Evolutionary conservation across 1,140 invertebrate genomes (phyloP).

Genomic region (Harpegnathos saltator): DNA sequence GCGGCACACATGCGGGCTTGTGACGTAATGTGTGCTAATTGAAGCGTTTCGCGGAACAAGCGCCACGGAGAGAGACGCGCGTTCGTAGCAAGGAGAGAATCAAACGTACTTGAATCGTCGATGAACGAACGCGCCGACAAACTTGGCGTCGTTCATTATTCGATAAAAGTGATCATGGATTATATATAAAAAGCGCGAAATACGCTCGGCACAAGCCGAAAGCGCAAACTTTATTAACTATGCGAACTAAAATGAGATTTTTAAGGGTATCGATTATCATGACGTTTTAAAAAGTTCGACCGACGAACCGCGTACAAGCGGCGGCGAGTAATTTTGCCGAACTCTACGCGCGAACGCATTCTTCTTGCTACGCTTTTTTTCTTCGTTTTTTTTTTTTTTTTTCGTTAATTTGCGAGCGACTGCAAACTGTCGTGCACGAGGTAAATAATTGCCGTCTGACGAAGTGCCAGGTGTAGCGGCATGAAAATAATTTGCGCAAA

Average conservation of each 20-base stretch:
- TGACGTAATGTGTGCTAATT: slow-evolving; percentile 44
- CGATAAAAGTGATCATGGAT: slow-evolving; percentile 30
- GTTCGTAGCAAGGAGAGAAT: slow-evolving; percentile 3
- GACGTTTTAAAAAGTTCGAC: neutral
- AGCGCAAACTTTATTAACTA: neutral
- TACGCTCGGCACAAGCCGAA: neutral
- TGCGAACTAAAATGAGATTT: neutral
- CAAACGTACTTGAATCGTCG: neutral
- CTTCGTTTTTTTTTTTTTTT: too few relatives aligned
- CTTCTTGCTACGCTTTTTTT: neutral
- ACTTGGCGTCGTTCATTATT: too few relatives aligned
- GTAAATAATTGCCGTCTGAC: slow-evolving; percentile 22
- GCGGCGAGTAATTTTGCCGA: neutral
- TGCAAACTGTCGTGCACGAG: neutral
- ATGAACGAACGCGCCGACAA: neutral
- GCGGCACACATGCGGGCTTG: neutral
- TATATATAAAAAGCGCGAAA: neutral
- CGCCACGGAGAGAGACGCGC: neutral
- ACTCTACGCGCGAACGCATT: neutral
- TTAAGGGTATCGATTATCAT: neutral
- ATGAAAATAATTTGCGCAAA: slow-evolving; percentile 49
- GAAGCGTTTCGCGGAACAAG: slow-evolving; percentile 8
- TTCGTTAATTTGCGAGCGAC: neutral
- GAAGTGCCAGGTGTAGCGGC: neutral
- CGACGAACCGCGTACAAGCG: neutral